Evolutionary conservation across 2,113 vertebrate genomes (phyloP).

Genomic region (Phyllostomus discolor): DNA sequence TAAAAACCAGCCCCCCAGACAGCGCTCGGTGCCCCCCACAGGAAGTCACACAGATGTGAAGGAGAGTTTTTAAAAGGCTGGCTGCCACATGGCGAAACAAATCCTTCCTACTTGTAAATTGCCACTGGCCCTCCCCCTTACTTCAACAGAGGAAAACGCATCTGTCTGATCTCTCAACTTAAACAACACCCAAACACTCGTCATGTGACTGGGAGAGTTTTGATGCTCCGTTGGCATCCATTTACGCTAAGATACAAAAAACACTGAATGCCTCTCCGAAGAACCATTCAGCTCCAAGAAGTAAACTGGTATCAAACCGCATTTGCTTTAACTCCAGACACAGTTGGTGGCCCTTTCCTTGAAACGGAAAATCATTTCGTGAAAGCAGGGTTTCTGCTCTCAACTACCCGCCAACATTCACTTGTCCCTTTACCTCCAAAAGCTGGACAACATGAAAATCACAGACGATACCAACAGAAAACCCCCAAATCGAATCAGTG

Average conservation of each 20-base stretch:
- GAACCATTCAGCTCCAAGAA: background rate
- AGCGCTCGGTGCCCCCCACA: background rate
- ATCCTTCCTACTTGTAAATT: background rate
- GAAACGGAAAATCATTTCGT: background rate
- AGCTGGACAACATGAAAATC: background rate
- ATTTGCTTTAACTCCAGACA: background rate
- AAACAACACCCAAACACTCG: background rate
- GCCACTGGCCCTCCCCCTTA: background rate
- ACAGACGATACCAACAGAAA: background rate
- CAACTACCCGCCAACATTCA: background rate
- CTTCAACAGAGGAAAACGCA: background rate
- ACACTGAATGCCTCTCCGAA: background rate
- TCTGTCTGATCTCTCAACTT: background rate
- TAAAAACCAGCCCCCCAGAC: background rate
- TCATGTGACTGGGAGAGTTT: background rate
- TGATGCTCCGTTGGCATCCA: background rate
- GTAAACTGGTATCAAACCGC: background rate
- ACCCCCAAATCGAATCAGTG: background rate
- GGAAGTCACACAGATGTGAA: background rate
- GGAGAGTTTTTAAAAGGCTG: background rate
- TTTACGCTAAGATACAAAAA: background rate
- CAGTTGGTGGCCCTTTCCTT: background rate
- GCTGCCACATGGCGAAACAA: background rate
- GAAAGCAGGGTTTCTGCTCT: conserved; percentile 5
- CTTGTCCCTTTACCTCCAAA: background rate